Base-by-base conservation (phyloP, 2,113 vertebrate genomes). In the Bubo blakistoni region DNA sequence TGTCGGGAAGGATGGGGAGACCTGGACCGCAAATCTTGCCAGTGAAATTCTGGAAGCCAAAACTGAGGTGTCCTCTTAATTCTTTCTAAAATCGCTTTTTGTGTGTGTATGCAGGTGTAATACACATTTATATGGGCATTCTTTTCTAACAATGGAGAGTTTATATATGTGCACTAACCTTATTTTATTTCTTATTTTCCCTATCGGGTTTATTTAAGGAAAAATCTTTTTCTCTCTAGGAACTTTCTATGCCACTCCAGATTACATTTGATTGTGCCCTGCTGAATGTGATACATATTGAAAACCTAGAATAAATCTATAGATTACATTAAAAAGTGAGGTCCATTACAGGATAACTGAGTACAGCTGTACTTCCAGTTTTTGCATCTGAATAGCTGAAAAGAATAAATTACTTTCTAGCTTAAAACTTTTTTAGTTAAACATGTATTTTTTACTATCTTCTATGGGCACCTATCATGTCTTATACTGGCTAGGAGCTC, bases 211-310 rank as follows among this genome's bases (percentile, higher is more conserved):
- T 61, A 61, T 52, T 66, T 62, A 47, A 47, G 15, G 21, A 70
- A 86, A 61, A 62, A 38, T 30, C 2, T 74, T 65, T 2, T 63
- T 73, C 9, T 61, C 10, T 83, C 20, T 40, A 76, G 59, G 8
- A 94, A 95, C 81, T 83, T 96, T 81, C 86, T 32, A 77, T 62
- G 61, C 15, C 71, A 94, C 57, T 90, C 61, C 88, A 97, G 66
- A 94, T 85, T 95, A 97, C 90, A 96, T 96, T 96, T 96, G 21
- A 81, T 67, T 96, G 96, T 77, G 67, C 47, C 14, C 69, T 88
- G 90, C 51, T 87, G 44, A 96, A 93, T 54, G 88, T 14, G 8
- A 58, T 19, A 58, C 16, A 22, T 91, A 91, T 8, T 67, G 52
- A 95, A 96, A 67, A 85, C 55, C n/a, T 36, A 74, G 32, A 93